Evolutionary conservation across 2,797 vertebrate genomes (phyloP), one percentile per base, ranked within the genome.

Genomic region (Pelodytes ibericus): DNA sequence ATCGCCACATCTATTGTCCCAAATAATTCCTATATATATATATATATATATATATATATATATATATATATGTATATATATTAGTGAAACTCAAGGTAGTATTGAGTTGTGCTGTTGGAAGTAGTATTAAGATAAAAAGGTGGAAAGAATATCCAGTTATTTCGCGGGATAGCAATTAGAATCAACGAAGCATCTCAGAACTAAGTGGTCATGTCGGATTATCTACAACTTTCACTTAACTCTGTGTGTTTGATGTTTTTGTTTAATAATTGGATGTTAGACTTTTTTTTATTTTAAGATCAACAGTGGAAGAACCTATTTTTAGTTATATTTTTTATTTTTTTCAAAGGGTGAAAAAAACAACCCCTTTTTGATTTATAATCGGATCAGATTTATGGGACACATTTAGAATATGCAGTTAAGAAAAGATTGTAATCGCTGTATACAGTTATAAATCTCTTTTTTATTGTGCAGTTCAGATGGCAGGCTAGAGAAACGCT

Each of bases 391-490:
- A 84, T 83, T 80, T 81, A 82, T 83, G 83, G 83, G 83, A 80
- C 61, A 53, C 30, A 60, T 84, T 72, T 81, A 83, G 77, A 86
- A 84, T 72, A 60, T 57, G 57, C 67, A 72, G 53, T 81, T 85
- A 60, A 80, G 84, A 82, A 24, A 73, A 61, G 64, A 0, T 53
- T 76, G 31, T 84, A 82, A 72, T 27, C 60, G 79, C 61, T 66
- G 0, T 80, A 61, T 80, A 84, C 60, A 57, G 79, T 81, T 74
- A 81, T 87, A 86, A 87, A 90, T 89, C 77, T 85, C 69, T 59
- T 81, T 80, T 44, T 83, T 72, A 84, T 83, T 86, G 76, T 85
- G 85, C 83, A 53, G 62, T 60, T 2, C 31, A 80, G 25, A 61
- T 80, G 27, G 13, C 60, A 72, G 83, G 75, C 72, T 82, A 39